These are phyloP conservation scores for Connochaetes taurinus DNA, from an alignment of 2,113 vertebrate genomes.

Conservation along the genomic window DNA sequence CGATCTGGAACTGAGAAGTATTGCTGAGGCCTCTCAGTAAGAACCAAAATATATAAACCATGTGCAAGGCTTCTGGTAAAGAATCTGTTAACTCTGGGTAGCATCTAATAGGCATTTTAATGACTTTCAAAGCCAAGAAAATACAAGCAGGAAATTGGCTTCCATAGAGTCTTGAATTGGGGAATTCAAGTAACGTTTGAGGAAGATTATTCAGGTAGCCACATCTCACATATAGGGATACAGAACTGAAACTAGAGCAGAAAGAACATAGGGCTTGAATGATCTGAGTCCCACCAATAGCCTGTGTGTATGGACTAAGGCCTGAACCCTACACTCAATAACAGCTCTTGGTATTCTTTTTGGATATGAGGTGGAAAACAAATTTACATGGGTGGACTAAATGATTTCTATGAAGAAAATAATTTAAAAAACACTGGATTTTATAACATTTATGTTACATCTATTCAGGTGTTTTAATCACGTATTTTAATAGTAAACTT, in stretches of 20 bases:
- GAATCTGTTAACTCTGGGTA: not conserved
- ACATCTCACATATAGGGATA: not conserved
- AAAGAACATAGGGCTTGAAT: not conserved
- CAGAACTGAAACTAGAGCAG: not conserved
- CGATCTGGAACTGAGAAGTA: not conserved
- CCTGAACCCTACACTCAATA: not conserved
- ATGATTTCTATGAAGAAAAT: constrained; percentile 4
- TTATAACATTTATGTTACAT: not conserved
- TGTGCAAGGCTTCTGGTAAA: not conserved
- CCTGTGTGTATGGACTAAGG: not conserved
- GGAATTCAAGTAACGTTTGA: not conserved
- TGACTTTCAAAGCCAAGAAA: constrained; percentile 9
- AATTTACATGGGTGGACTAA: not conserved
- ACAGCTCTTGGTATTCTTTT: not conserved
- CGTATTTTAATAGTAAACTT: not conserved
- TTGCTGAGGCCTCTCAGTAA: not conserved
- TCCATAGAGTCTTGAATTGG: not conserved
- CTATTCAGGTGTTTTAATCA: not conserved
- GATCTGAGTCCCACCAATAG: not conserved
- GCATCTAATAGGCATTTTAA: not conserved
- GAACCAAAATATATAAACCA: not conserved
- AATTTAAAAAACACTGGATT: not conserved
- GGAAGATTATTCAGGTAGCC: not conserved
- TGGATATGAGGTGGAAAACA: not conserved
- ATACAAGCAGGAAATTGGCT: constrained; percentile 7